Conservation (phyloP, 2,113 vertebrate genomes). For the Neodontobutis hainanensis region DNA sequence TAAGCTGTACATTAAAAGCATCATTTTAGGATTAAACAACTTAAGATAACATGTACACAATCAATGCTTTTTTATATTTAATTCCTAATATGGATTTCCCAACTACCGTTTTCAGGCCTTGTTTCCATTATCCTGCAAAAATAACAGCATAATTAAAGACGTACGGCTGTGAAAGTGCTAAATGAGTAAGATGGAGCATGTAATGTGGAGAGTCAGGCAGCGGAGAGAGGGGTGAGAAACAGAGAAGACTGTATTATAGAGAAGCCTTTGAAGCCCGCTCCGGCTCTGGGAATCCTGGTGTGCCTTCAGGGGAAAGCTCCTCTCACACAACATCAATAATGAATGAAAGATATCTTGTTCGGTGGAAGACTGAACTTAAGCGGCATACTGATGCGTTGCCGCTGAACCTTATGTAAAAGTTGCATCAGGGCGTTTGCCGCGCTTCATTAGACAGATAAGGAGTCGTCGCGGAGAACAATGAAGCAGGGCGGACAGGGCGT, state of each 20-base stretch:
- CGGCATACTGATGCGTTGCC: conserved; percentile 78
- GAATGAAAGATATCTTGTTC: conserved; percentile 83
- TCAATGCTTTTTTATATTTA: not conserved
- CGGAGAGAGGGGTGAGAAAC: conserved; percentile 59
- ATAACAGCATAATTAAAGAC: conserved; percentile 65
- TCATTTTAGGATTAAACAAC: not conserved
- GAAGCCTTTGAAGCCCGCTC: conserved; percentile 75
- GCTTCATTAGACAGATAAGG: conserved; percentile 58
- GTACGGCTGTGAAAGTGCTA: conserved; percentile 28
- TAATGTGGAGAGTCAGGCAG: conserved; percentile 51
- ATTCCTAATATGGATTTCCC: conserved; percentile 25
- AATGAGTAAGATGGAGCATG: conserved; percentile 60
- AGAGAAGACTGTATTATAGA: conserved; percentile 73
- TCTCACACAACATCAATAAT: conserved; percentile 82
- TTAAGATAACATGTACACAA: not conserved
- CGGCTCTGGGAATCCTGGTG: conserved; percentile 74
- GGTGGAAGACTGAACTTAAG: conserved; percentile 72
- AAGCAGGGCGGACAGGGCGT: conserved; percentile 1
- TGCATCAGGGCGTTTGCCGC: conserved; percentile 68
- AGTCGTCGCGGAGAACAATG: conserved; percentile 21
- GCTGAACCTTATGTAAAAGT: conserved; percentile 71
- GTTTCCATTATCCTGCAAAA: conserved; percentile 45
- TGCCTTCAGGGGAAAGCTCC: conserved; percentile 75
- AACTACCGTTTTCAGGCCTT: conserved; percentile 18
- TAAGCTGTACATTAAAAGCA: not conserved